Evolutionary conservation across 2,797 vertebrate species (phyloP), one percentile per base, ranked within the genome.

Genomic region (Cryptoblepharus egeriae): DNA sequence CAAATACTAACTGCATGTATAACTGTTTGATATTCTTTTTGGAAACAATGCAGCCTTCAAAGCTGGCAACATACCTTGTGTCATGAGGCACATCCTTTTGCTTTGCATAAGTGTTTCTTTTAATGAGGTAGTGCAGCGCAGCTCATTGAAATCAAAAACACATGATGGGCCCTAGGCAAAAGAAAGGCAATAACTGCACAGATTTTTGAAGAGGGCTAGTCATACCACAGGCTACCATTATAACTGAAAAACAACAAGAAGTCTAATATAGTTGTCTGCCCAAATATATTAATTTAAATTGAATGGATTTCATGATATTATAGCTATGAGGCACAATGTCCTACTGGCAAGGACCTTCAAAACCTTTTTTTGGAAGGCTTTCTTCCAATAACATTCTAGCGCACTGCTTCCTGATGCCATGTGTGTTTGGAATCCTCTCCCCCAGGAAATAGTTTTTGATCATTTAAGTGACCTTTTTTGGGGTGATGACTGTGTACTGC

Each of bases 201-300:
- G 94, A 94, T 92, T 94, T 94, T 88, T 93, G 93, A 95, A 93
- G 92, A 92, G 87, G 93, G 93, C 94, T 92, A 90, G 91, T 95
- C 95, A 95, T 95, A 94, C 94, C 95, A 95, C 94, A 95, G 95
- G 95, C 94, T 93, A 93, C 95, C 94, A 94, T 95, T 95, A 94
- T 93, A 93, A 93, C 86, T 92, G 93, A 93, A 94, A 95, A 95
- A 95, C 91, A 95, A 93, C 94, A 95, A 95, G 94, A 94, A 96
- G 96, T 96, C 96, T 96, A 96, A 96, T 96, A 95, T 93, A 95
- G 92, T 92, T 95, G 95, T 97, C 96, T 96, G 95, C 95, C 96
- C 95, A 96, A 95, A 94, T 94, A 91, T 95, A 96, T 96, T 96
- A 93, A 96, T 96, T 95, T 95, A 95, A 95, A 95, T 96, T 91